Percentiles rank a stretch among this genome's conserved stretches.
These are phyloP conservation scores for Strigamia transsilvanica DNA, from an alignment of 2,888 invertebrate species.

Conservation along the genomic window DNA sequence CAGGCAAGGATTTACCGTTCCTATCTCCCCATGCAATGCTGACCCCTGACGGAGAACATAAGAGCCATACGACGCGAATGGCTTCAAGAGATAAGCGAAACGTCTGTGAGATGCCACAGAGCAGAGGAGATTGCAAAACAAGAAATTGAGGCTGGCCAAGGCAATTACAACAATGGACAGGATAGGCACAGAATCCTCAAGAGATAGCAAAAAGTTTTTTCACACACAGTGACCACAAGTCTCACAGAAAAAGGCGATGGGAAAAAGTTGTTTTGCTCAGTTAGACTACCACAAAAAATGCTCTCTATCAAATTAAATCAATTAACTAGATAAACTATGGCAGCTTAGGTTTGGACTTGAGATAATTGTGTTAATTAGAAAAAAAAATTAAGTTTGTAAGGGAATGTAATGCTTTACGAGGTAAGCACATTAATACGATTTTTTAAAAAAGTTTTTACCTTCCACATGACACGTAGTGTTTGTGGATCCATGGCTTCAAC, in stretches of 20 bases:
- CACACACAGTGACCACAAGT: constrained; percentile 34
- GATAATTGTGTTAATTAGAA: constrained; percentile 39
- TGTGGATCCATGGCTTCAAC: constrained; percentile 62
- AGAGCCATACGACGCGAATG: constrained; percentile 35
- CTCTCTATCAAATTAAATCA: constrained; percentile 45
- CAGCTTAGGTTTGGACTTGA: neutral
- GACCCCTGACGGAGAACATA: constrained; percentile 48
- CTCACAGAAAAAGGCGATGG: neutral
- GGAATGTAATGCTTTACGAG: neutral
- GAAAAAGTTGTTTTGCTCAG: constrained; percentile 41
- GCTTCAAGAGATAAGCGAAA: constrained; percentile 44
- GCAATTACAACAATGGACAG: constrained; percentile 49
- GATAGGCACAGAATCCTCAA: constrained; percentile 47
- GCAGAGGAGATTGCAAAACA: constrained; percentile 46
- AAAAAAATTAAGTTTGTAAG: neutral
- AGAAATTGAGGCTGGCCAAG: constrained; percentile 46
- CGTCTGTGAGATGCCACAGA: constrained; percentile 45
- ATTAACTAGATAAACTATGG: constrained; percentile 28
- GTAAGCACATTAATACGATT: neutral
- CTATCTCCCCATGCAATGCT: constrained; percentile 40
- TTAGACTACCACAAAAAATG: constrained; percentile 10
- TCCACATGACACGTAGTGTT: constrained; percentile 62
- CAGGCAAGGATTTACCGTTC: constrained; percentile 42
- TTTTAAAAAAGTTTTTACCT: constrained; percentile 59
- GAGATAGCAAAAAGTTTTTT: constrained; percentile 45